phyloP scores from a whole-genome alignment of 2,888 invertebrate genomes.

The Acanthosepion esculentum region DNA sequence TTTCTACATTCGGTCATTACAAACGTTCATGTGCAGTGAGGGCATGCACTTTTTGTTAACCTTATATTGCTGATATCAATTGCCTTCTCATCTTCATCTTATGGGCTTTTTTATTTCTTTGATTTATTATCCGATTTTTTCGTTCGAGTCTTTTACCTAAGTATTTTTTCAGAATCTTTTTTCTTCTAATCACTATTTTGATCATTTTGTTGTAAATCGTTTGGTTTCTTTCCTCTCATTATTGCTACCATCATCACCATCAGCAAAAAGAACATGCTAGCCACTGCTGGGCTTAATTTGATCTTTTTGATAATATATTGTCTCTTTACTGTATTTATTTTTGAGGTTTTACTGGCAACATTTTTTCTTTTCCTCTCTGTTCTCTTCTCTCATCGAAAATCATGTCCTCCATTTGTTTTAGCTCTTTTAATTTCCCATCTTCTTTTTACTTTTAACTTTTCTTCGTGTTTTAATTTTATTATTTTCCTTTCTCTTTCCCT shows the following conservation, averaged over 20 bases:
- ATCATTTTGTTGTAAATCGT: constrained; percentile 22
- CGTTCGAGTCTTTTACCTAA: not conserved
- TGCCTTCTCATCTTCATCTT: not conserved
- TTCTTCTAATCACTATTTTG: not conserved
- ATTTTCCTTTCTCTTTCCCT: not conserved
- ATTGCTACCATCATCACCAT: not conserved
- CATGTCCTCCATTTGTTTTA: not conserved
- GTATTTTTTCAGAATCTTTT: not conserved
- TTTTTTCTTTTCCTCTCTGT: not conserved
- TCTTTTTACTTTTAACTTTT: not conserved
- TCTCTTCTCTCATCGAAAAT: not conserved
- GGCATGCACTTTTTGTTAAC: not conserved
- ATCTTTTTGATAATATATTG: not conserved
- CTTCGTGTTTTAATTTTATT: not conserved
- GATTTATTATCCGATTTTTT: not conserved
- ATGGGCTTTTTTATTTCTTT: no score
- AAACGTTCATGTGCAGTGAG: not conserved
- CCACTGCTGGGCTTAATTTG: not conserved
- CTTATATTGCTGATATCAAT: not conserved
- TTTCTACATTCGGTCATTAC: not conserved
- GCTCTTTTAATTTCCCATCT: not conserved
- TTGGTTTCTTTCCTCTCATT: not conserved
- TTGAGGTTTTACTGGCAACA: not conserved
- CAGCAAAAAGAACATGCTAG: not conserved
- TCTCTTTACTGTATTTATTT: not conserved